phyloP scores from a whole-genome alignment of 2,888 invertebrate genomes.

The Odontomyia ornata region DNA sequence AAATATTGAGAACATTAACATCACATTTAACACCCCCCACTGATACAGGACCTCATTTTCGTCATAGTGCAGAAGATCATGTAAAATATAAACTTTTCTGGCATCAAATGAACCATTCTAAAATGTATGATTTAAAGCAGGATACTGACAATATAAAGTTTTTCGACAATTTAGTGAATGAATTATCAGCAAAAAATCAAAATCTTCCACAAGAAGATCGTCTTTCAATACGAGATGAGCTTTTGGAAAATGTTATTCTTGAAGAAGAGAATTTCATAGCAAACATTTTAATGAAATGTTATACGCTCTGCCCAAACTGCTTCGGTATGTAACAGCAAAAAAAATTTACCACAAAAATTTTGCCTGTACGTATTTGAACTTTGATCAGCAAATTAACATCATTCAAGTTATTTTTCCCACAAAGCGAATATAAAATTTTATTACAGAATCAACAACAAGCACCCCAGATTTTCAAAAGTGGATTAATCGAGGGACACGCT shows the following conservation, averaged over 20 bases:
- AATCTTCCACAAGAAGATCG: conserved; percentile 48
- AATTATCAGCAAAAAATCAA: conserved; percentile 42
- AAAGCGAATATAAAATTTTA: too few species aligned
- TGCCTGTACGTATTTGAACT: too few species aligned
- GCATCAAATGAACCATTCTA: neutral
- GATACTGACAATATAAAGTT: conserved; percentile 47
- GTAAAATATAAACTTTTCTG: neutral
- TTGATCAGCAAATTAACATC: too few species aligned
- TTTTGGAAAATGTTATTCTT: conserved; percentile 72
- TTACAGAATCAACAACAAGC: neutral
- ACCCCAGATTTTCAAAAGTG: conserved; percentile 56
- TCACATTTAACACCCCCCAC: conserved; percentile 54
- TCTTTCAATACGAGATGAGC: conserved; percentile 66
- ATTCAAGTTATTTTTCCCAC: too few species aligned
- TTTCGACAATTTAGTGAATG: conserved; percentile 52
- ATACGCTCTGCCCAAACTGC: conserved; percentile 51
- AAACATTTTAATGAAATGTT: conserved; percentile 51
- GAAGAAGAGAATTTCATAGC: conserved; percentile 75
- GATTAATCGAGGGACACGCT: conserved; percentile 59
- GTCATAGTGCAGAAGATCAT: neutral
- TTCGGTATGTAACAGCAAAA: conserved; percentile 51
- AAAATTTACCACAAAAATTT: too few species aligned
- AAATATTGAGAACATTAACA: conserved; percentile 60
- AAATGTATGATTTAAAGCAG: conserved; percentile 36
- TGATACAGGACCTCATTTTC: conserved; percentile 36